Conservation (phyloP, 2,113 vertebrate genomes). For the Australoheros scitulus region DNA sequence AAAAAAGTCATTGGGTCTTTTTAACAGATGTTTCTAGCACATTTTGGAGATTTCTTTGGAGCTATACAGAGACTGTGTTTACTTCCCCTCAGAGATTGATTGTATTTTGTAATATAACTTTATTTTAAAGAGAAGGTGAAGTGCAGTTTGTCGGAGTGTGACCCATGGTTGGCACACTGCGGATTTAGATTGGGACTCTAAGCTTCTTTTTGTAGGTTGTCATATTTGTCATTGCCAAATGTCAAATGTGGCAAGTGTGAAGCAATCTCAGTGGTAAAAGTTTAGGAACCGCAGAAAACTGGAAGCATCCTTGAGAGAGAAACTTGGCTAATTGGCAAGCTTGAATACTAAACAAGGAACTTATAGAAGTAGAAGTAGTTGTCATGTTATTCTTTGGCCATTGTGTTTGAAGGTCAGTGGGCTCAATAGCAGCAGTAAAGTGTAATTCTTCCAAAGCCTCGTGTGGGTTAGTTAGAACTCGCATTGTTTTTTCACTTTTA, state of each 20-base stretch:
- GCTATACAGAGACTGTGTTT: not conserved
- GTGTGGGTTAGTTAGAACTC: not conserved
- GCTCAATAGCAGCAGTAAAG: not conserved
- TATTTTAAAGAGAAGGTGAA: not conserved
- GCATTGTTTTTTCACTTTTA: not conserved
- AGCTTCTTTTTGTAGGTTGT: not conserved
- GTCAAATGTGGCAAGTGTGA: too few species aligned
- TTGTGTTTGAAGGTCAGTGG: not conserved
- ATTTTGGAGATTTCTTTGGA: not conserved
- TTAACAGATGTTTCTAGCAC: not conserved
- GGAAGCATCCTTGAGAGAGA: not conserved
- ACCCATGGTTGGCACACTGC: not conserved
- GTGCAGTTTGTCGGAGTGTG: not conserved
- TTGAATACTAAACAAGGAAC: not conserved
- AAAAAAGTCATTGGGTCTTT: not conserved
- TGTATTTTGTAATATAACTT: not conserved
- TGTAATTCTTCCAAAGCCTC: not conserved
- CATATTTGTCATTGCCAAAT: not conserved
- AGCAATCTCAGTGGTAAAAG: not conserved
- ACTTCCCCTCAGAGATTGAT: not conserved
- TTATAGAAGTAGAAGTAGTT: not conserved
- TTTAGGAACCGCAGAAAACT: not conserved
- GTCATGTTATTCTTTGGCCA: not conserved
- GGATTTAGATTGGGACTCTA: not conserved
- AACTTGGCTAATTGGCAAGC: slow-evolving; percentile 3